These are phyloP conservation scores for Abramis brama DNA, from an alignment of 2,113 vertebrate genomes.

Conservation along the genomic window DNA sequence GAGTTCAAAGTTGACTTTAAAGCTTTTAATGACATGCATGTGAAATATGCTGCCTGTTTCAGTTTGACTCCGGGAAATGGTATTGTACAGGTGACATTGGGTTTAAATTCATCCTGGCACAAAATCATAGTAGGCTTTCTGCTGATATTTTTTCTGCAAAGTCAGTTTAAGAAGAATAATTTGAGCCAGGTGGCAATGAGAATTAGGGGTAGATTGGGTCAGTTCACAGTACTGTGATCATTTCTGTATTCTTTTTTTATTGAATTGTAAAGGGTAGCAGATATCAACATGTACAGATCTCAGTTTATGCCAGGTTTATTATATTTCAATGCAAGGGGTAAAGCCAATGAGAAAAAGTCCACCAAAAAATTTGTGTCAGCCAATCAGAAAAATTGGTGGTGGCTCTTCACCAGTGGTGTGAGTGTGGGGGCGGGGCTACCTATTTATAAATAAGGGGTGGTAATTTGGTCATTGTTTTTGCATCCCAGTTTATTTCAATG, in stretches of 20 bases:
- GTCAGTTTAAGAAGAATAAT: background rate
- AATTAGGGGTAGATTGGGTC: background rate
- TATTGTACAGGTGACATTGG: background rate
- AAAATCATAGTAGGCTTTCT: no score
- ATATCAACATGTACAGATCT: no score
- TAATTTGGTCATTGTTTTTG: background rate
- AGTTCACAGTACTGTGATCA: no score
- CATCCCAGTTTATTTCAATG: background rate
- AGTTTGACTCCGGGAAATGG: background rate
- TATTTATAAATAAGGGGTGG: background rate
- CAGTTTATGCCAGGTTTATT: background rate
- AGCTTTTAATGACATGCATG: background rate
- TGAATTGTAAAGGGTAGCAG: no score
- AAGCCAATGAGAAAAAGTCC: no score
- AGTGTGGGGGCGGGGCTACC: background rate
- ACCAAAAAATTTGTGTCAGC: no score
- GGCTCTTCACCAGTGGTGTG: background rate
- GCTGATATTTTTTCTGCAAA: no score
- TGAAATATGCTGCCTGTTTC: conserved; percentile 12
- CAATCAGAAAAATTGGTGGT: background rate
- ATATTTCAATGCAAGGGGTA: background rate
- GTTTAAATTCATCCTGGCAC: no score
- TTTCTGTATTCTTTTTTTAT: no score
- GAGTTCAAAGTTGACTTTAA: conserved; percentile 33
- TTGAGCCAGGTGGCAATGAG: background rate